phyloP scores from a whole-genome alignment of 2,888 invertebrate species.

The Ochlodes sylvanus region DNA sequence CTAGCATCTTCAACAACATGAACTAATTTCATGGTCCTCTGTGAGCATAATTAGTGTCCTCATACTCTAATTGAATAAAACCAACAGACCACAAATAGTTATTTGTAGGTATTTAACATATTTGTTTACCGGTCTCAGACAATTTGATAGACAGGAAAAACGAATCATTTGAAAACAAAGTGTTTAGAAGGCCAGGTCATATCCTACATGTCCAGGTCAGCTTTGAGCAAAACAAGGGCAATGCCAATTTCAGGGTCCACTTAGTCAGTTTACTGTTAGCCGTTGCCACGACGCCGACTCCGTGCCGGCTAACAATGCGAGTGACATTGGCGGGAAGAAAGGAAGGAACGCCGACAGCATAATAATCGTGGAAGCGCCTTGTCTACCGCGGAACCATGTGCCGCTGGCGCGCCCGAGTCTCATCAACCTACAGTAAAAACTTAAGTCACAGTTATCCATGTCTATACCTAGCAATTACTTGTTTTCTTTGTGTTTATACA shows the following conservation, averaged over 20 bases:
- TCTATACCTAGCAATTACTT: constrained; percentile 39
- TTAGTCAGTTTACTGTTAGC: constrained; percentile 77
- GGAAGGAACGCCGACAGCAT: constrained; percentile 77
- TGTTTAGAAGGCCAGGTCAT: constrained; percentile 58
- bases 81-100: neutral
- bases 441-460: constrained; percentile 40
- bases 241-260: constrained; percentile 83
- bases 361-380: constrained; percentile 64
- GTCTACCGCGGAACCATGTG: constrained; percentile 51
- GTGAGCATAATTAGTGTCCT: constrained; percentile 18
- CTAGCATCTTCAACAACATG: constrained; percentile 49
- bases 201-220: constrained; percentile 54
- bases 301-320: constrained; percentile 72
- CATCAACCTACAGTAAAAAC: constrained; percentile 43
- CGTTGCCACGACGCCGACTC: constrained; percentile 55
- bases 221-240: constrained; percentile 71
- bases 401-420: constrained; percentile 41
- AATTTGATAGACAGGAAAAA: constrained; percentile 3
- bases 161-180: constrained; percentile 43
- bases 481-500: constrained; percentile 35
- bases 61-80: constrained; percentile 7
- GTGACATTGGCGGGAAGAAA: constrained; percentile 81
- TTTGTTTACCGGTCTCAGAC: neutral
- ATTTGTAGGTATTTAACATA: neutral
- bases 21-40: constrained; percentile 44